phyloP scores from a whole-genome alignment of 2,888 invertebrate genomes.

The Oligia latruncula region DNA sequence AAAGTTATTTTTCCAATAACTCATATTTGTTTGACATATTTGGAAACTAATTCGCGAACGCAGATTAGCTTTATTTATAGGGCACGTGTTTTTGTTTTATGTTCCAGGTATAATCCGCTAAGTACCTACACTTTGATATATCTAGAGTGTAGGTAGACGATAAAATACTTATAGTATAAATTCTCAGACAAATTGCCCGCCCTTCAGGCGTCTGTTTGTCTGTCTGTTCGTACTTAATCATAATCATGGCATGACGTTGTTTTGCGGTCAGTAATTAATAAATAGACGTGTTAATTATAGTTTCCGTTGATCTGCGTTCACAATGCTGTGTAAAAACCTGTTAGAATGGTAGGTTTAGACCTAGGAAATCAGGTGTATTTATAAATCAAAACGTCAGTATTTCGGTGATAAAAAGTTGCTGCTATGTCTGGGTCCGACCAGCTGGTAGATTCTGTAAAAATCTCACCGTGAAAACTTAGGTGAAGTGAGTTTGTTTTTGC shows the following conservation, averaged over 20 bases:
- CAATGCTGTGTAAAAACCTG: neutral
- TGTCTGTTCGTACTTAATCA: constrained; percentile 51
- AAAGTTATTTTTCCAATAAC: neutral
- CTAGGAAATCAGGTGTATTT: neutral
- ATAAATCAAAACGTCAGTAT: neutral
- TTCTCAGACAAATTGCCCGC: constrained; percentile 37
- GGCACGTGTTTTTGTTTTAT: constrained; percentile 43
- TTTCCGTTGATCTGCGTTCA: constrained; percentile 14
- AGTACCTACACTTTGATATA: constrained; percentile 38
- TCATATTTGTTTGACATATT: neutral
- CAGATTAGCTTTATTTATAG: constrained; percentile 4
- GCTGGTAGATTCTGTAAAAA: no score
- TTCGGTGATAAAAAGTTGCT: neutral
- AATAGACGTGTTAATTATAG: constrained; percentile 32
- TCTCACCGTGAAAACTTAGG: no score
- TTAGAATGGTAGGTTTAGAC: neutral
- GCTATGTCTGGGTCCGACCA: no score
- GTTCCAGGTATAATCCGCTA: constrained; percentile 22
- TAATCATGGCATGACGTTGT: constrained; percentile 39
- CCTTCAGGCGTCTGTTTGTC: constrained; percentile 57
- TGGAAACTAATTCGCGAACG: neutral
- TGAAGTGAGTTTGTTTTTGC: no score
- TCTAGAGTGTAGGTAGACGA: constrained; percentile 9
- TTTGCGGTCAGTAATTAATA: constrained; percentile 23
- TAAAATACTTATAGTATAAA: constrained; percentile 31